phyloP scores from a whole-genome alignment of 2,797 vertebrate genomes.

The Trachops cirrhosus region DNA sequence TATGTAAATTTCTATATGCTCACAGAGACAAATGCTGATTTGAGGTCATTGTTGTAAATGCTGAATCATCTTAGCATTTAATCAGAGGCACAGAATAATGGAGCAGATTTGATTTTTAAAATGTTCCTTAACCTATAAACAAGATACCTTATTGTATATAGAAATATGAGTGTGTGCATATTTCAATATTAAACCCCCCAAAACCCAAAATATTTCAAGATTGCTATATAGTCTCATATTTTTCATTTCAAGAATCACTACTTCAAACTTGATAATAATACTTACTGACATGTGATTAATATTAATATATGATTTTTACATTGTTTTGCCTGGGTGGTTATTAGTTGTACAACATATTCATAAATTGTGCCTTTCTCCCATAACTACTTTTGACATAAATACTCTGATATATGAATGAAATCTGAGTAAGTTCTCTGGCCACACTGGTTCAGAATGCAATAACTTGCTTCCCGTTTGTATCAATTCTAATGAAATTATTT shows the following conservation, averaged over 20 bases:
- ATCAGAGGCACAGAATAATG: neutral
- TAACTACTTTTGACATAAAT: neutral
- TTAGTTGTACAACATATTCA: neutral
- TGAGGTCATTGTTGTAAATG: neutral
- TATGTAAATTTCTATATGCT: slow-evolving; percentile 29
- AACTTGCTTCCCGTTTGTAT: neutral
- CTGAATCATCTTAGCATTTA: slow-evolving; percentile 16
- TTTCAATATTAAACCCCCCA: neutral
- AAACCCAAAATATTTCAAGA: neutral
- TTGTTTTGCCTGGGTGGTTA: neutral
- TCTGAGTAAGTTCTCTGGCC: neutral
- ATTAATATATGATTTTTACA: neutral
- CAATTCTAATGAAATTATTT: neutral
- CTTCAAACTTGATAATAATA: slow-evolving; percentile 10
- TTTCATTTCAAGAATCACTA: slow-evolving; percentile 1
- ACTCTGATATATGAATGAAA: neutral
- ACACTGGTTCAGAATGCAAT: neutral
- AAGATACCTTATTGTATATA: neutral
- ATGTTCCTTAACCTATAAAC: neutral
- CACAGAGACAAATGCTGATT: neutral
- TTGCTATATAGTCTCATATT: neutral
- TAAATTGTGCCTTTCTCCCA: neutral
- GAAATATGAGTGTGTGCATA: neutral
- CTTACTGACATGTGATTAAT: neutral
- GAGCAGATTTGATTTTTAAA: neutral